A percentile compares a stretch with the other conserved stretches of the same genome.
phyloP scores from a whole-genome alignment of 2,888 invertebrate species.

The Pasiphila rectangulata region DNA sequence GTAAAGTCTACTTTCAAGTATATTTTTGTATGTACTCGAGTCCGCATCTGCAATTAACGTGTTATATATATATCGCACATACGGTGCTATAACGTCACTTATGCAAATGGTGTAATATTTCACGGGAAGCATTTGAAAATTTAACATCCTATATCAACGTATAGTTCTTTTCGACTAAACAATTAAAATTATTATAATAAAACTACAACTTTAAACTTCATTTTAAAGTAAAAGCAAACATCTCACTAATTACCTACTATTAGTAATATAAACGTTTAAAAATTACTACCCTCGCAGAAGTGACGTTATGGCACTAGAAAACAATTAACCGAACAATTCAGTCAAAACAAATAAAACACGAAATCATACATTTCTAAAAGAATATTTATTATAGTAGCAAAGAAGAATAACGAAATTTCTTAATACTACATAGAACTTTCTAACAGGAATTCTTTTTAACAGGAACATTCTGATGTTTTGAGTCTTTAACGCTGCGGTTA shows the following conservation, averaged over 20 bases:
- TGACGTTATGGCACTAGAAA: conserved; percentile 8
- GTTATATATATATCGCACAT: conserved; percentile 10
- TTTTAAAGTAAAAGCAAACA: conserved; percentile 11
- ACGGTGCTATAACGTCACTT: conserved; percentile 13
- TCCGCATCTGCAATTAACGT: conserved; percentile 24
- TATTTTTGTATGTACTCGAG: conserved; percentile 25
- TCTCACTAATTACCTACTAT: conserved; percentile 2
- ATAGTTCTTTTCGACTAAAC: conserved; percentile 13
- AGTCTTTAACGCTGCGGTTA: conserved; percentile 5
- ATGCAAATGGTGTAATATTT: conserved; percentile 3
- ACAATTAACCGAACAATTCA: conserved; percentile 6
- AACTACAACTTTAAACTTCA: conserved; percentile 14
- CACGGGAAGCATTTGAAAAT: conserved; percentile 15
- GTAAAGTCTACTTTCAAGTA: conserved; percentile 25
- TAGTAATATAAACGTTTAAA: conserved; percentile 9
- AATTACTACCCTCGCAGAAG: conserved; percentile 10
- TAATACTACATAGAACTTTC: background rate
- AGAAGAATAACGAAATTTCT: background rate
- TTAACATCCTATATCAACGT: conserved; percentile 11
- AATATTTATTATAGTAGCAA: conserved; percentile 3
- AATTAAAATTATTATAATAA: conserved; percentile 7
- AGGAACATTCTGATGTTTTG: background rate
- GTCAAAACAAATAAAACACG: conserved; percentile 8
- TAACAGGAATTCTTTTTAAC: background rate
- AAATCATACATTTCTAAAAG: conserved; percentile 2